A percentile compares a stretch with the other conserved stretches of the same genome.
Conservation (phyloP, 1,140 invertebrate species). For the Solen grandis region DNA sequence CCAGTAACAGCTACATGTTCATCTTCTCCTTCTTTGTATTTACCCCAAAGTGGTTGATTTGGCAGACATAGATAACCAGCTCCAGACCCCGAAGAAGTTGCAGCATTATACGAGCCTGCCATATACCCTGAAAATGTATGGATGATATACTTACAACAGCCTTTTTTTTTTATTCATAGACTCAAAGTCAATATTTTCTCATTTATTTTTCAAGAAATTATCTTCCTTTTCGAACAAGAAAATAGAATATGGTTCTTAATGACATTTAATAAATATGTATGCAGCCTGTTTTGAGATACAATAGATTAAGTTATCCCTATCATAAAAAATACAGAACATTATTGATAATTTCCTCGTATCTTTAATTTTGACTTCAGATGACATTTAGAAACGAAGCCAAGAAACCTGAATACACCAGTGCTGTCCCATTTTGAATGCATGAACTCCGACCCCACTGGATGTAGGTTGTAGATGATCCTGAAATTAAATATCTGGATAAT, state of each 20-base stretch:
- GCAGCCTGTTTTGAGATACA: background rate
- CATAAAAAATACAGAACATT: background rate
- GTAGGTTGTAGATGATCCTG: too few relatives aligned
- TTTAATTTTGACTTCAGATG: too few relatives aligned
- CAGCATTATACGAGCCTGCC: background rate
- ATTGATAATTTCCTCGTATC: background rate
- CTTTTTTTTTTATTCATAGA: too few relatives aligned
- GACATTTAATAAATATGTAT: background rate
- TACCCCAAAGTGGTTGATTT: background rate
- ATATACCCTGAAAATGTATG: background rate
- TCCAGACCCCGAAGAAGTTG: background rate
- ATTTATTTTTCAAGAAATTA: too few relatives aligned
- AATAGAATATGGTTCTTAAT: too few relatives aligned
- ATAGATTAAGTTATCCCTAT: too few relatives aligned
- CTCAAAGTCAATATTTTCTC: background rate
- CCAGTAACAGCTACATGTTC: background rate
- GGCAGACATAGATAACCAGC: slow-evolving; percentile 35
- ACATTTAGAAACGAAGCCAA: too few relatives aligned
- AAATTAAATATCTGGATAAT: too few relatives aligned
- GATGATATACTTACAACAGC: too few relatives aligned
- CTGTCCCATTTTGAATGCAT: background rate
- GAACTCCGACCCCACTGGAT: background rate
- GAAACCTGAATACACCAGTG: background rate
- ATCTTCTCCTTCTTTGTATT: background rate
- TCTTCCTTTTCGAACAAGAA: too few relatives aligned